phyloP scores from a whole-genome alignment of 2,888 invertebrate genomes.

The Drosophila pseudotakahashii region DNA sequence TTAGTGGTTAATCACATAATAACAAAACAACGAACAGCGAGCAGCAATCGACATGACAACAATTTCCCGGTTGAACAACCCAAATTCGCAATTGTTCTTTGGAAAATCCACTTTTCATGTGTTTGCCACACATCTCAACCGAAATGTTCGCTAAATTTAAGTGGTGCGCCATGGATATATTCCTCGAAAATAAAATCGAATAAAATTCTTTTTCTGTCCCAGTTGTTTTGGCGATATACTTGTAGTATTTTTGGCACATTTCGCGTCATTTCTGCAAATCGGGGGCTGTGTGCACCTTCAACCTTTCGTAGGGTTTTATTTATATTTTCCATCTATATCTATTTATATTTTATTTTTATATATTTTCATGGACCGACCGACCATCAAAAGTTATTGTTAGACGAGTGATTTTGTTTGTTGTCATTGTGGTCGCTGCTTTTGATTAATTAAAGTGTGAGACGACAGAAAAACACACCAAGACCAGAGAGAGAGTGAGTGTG shows the following conservation, averaged over 20 bases:
- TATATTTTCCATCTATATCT: slow-evolving; percentile 1
- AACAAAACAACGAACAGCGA: slow-evolving; percentile 17
- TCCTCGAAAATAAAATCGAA: slow-evolving; percentile 2
- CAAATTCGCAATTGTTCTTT: slow-evolving; percentile 1
- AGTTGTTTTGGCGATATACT: slow-evolving; percentile 6
- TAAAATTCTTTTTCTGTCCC: slow-evolving; percentile 22
- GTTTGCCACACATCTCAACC: too few relatives aligned
- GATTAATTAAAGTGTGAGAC: slow-evolving; percentile 48
- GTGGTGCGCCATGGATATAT: slow-evolving; percentile 6
- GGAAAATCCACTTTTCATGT: slow-evolving; percentile 11
- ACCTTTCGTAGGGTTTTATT: slow-evolving; percentile 26
- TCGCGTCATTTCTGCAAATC: slow-evolving; percentile 26
- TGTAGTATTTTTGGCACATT: slow-evolving; percentile 42
- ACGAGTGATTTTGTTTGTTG: slow-evolving; percentile 27
- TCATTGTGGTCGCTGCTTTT: slow-evolving; percentile 30
- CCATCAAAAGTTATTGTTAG: slow-evolving; percentile 25
- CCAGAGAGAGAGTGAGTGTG: slow-evolving; percentile 7
- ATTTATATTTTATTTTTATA: not conserved
- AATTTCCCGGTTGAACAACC: slow-evolving; percentile 26
- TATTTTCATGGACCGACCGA: slow-evolving; percentile 4
- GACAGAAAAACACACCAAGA: slow-evolving; percentile 40
- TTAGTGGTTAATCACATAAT: slow-evolving; percentile 1
- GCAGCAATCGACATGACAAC: slow-evolving; percentile 11
- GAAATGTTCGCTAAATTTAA: slow-evolving; percentile 25
- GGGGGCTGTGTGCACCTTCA: slow-evolving; percentile 18